phyloP scores from a whole-genome alignment of 1,140 invertebrate species.

The Drosophila subobscura region DNA sequence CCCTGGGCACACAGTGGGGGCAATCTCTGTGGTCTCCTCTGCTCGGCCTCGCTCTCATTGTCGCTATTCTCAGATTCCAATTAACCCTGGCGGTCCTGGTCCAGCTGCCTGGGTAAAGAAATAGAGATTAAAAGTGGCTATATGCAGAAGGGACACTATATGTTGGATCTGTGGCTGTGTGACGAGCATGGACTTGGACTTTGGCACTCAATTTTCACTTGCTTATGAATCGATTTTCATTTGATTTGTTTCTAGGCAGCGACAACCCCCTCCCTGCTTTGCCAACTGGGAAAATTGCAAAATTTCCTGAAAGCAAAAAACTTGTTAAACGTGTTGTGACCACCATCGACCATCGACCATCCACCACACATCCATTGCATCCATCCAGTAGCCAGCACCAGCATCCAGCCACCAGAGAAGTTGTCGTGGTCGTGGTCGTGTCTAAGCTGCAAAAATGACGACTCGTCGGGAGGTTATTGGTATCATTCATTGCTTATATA shows the following conservation, averaged over 20 bases:
- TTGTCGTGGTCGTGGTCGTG: constrained; percentile 32
- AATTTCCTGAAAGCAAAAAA: constrained; percentile 74
- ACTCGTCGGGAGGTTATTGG: constrained; percentile 41
- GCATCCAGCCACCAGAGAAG: background rate
- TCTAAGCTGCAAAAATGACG: constrained; percentile 59
- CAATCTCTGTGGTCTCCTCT: constrained; percentile 16
- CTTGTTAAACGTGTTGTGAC: constrained; percentile 75
- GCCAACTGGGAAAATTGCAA: constrained; percentile 68
- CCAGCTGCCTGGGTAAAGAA: constrained; percentile 2
- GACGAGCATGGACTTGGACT: constrained; percentile 9
- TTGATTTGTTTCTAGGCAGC: constrained; percentile 39
- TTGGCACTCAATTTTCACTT: constrained; percentile 32
- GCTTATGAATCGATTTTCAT: constrained; percentile 44
- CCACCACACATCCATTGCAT: no score
- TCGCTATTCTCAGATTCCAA: constrained; percentile 34
- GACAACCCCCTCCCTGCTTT: constrained; percentile 40
- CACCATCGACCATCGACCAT: constrained; percentile 23
- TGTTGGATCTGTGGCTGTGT: background rate
- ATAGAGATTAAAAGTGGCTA: constrained; percentile 5
- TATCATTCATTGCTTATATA: constrained; percentile 65
- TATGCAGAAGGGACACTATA: background rate
- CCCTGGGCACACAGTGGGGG: constrained; percentile 14
- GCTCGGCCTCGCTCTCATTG: constrained; percentile 30
- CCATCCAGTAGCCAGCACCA: no score
- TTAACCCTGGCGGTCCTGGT: constrained; percentile 3